Evolutionary conservation across 2,888 invertebrate genomes (phyloP).

Genomic region (Didymodactylos carnosus): DNA sequence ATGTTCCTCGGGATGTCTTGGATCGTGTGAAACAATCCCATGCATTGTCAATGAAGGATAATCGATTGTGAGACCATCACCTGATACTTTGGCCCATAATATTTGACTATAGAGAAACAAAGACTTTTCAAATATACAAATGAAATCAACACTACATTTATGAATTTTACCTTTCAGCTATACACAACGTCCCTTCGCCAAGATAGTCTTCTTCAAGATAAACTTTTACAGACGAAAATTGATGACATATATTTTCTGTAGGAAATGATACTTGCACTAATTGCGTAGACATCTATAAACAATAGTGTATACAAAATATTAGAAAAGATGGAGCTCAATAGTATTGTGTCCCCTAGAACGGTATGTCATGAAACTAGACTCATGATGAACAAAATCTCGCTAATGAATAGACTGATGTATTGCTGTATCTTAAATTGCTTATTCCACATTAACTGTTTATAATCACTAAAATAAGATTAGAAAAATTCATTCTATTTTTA

Average conservation of each 20-base stretch:
- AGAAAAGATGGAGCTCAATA: neutral
- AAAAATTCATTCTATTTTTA: no score
- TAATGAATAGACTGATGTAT: no score
- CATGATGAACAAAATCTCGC: no score
- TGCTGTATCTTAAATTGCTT: no score
- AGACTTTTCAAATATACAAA: neutral
- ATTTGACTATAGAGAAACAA: neutral
- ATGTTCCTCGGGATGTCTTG: neutral
- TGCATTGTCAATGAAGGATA: neutral
- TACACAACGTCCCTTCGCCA: neutral
- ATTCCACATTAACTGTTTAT: no score
- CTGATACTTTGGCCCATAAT: neutral
- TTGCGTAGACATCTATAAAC: neutral
- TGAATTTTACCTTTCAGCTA: neutral
- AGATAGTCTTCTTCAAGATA: neutral
- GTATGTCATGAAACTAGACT: neutral
- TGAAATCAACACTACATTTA: neutral
- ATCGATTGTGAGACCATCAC: neutral
- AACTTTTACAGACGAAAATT: neutral
- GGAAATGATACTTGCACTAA: neutral
- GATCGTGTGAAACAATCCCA: neutral
- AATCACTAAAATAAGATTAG: no score
- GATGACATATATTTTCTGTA: neutral
- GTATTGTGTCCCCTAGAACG: neutral
- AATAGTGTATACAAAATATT: neutral